Conservation (phyloP, 92 coral and sea anemone species). For the Anthopleura xanthogrammica region DNA sequence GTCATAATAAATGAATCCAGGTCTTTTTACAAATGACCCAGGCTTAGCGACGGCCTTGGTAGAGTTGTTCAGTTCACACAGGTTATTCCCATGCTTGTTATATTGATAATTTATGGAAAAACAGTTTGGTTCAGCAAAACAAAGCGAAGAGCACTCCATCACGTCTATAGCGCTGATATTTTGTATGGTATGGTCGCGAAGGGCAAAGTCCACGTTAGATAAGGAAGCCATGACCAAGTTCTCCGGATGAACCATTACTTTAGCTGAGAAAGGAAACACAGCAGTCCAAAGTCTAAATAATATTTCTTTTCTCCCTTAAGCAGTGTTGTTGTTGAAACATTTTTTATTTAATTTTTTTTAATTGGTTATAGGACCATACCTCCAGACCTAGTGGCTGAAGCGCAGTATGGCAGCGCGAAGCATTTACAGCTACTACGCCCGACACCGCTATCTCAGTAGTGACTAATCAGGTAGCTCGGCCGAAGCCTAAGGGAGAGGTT, state of each 20-base stretch:
- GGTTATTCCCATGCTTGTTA: slow-evolving; percentile 6
- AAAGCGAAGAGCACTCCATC: slow-evolving; percentile 29
- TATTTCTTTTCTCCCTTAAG: no score
- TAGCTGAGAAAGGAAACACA: slow-evolving; percentile 4
- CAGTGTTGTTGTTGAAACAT: no score
- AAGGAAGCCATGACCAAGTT: slow-evolving; percentile 31
- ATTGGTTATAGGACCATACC: no score
- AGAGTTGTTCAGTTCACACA: slow-evolving; percentile 49
- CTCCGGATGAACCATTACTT: slow-evolving; percentile 29
- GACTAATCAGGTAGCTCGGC: no score
- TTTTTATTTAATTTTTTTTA: no score
- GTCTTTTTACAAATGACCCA: slow-evolving; percentile 36
- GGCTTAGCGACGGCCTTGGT: slow-evolving; percentile 35
- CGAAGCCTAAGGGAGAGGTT: no score
- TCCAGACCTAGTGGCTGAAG: no score
- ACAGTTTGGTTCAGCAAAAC: slow-evolving; percentile 35
- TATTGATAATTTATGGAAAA: slow-evolving; percentile 50
- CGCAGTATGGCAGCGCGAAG: no score
- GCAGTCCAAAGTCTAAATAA: no score
- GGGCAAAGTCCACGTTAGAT: slow-evolving; percentile 49
- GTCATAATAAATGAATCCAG: slow-evolving; percentile 52
- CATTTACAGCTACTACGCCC: no score
- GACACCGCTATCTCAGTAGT: no score
- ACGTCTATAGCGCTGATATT: slow-evolving; percentile 22
- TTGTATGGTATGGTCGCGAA: slow-evolving; percentile 25